Evolutionary conservation across 2,113 vertebrate species (phyloP).

Genomic region (Oncorhynchus masou): DNA sequence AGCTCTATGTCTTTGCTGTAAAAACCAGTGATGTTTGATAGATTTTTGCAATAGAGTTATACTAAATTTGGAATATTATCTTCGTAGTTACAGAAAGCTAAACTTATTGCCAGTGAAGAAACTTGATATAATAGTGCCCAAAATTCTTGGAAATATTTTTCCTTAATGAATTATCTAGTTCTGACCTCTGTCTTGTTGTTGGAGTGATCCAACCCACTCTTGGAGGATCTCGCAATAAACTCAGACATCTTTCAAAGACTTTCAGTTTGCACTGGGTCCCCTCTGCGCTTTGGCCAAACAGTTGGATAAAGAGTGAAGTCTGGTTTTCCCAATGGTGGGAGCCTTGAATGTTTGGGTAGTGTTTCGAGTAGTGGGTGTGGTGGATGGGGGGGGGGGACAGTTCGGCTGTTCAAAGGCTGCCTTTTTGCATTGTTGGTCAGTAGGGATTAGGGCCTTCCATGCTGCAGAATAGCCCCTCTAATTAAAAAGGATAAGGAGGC

Average conservation of each 20-base stretch:
- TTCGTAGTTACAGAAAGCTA: background rate
- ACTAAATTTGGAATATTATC: too few species aligned
- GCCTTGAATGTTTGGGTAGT: slow-evolving; percentile 43
- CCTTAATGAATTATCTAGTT: too few species aligned
- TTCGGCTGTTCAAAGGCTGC: slow-evolving; percentile 78
- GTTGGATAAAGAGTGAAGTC: slow-evolving; percentile 39
- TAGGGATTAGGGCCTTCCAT: slow-evolving; percentile 73
- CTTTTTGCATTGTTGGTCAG: slow-evolving; percentile 79
- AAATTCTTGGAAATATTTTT: too few species aligned
- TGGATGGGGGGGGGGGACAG: slow-evolving; percentile 25
- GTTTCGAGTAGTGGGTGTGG: slow-evolving; percentile 40
- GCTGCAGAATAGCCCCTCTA: slow-evolving; percentile 76
- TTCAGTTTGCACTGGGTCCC: slow-evolving; percentile 25
- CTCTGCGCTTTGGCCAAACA: slow-evolving; percentile 42
- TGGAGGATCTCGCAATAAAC: slow-evolving; percentile 42
- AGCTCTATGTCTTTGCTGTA: too few species aligned
- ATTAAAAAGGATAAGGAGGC: slow-evolving; percentile 80
- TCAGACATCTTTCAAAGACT: slow-evolving; percentile 35
- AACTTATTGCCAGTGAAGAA: slow-evolving; percentile 20
- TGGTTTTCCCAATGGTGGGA: slow-evolving; percentile 42
- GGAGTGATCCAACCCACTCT: slow-evolving; percentile 59
- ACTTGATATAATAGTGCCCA: too few species aligned
- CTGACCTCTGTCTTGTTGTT: background rate
- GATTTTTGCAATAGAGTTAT: too few species aligned
- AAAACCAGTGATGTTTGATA: too few species aligned